Conservation (phyloP, 1,140 invertebrate species). For the Penaeus chinensis region DNA sequence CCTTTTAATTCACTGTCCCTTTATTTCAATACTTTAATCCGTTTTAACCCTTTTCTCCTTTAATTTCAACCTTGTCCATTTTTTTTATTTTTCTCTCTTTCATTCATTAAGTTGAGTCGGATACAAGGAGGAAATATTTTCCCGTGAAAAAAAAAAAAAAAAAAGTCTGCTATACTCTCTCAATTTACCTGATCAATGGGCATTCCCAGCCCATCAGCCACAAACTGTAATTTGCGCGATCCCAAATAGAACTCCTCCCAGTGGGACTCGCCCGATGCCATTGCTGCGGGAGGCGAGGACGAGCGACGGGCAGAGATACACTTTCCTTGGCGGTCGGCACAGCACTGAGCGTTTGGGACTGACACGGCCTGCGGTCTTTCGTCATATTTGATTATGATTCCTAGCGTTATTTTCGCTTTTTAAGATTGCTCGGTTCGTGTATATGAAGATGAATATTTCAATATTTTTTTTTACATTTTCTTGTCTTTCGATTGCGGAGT, state of each 20-base stretch:
- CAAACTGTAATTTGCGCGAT: slow-evolving; percentile 39
- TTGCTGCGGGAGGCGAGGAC: neutral
- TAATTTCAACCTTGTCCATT: no score
- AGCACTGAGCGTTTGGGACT: slow-evolving; percentile 7
- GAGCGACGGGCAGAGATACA: neutral
- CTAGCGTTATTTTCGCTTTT: neutral
- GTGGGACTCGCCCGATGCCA: slow-evolving; percentile 25
- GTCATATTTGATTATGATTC: neutral
- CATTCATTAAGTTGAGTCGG: no score
- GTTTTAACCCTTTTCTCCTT: no score
- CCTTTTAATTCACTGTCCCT: no score
- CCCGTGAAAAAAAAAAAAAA: no score
- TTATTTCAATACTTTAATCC: no score
- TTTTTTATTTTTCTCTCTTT: no score
- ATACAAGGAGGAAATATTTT: no score
- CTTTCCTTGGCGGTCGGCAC: neutral
- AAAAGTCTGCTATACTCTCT: no score
- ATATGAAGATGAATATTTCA: no score
- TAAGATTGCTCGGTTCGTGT: neutral
- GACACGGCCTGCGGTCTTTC: no score
- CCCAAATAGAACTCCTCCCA: slow-evolving; percentile 54
- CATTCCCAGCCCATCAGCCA: slow-evolving; percentile 38
- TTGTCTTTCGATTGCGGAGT: neutral
- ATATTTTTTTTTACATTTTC: no score
- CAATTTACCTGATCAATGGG: slow-evolving; percentile 49